Conservation (phyloP, 2,797 vertebrate species). For the Spinus pinus region DNA sequence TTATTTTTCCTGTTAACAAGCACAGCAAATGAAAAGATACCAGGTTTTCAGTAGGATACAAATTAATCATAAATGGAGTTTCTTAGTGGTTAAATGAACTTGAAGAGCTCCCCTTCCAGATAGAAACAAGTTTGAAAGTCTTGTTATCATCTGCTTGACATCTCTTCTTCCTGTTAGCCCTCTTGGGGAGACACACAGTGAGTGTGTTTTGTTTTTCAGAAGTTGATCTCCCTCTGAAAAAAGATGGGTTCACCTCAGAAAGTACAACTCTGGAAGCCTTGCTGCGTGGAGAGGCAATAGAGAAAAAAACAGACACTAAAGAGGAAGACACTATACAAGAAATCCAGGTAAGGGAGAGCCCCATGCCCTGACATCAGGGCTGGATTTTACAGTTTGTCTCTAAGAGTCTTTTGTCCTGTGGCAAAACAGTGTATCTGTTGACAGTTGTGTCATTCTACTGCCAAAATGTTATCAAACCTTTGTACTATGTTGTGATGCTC, state of each 20-base stretch:
- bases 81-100: neutral
- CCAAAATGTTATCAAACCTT: conserved; percentile 11
- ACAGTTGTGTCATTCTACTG: neutral
- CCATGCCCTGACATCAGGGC: neutral
- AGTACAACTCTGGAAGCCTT: conserved; percentile 94
- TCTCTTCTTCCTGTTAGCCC: neutral
- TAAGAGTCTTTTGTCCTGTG: neutral
- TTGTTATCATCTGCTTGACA: neutral
- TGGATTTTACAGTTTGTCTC: neutral
- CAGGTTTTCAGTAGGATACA: neutral
- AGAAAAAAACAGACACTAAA: conserved; percentile 88
- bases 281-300: conserved; percentile 90
- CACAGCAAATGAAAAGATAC: neutral
- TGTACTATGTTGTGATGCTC: neutral
- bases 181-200: neutral
- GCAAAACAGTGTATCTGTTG: neutral
- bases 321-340: conserved; percentile 94
- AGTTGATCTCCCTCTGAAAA: conserved; percentile 86
- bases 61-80: neutral
- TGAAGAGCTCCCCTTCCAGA: neutral
- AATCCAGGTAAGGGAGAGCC: conserved; percentile 84
- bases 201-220: conserved; percentile 74
- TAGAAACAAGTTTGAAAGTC: neutral
- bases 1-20: neutral
- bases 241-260: conserved; percentile 87